These are phyloP conservation scores for Brenthis daphne DNA, from an alignment of 2,888 invertebrate genomes.

Conservation along the genomic window DNA sequence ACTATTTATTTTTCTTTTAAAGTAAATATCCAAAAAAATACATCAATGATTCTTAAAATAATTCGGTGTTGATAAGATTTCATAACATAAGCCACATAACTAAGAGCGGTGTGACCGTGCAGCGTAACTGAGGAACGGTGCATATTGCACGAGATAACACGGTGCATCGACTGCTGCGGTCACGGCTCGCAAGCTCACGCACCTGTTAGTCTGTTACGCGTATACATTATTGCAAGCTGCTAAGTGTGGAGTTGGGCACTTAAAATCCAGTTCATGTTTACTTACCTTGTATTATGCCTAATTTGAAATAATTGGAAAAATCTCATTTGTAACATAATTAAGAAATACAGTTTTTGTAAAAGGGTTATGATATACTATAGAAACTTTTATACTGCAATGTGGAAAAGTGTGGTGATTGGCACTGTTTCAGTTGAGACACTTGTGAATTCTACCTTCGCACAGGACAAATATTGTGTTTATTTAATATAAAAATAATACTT, in stretches of 20 bases:
- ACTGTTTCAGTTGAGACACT: too few species aligned
- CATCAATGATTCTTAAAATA: neutral
- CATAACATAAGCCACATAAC: slow-evolving; percentile 9
- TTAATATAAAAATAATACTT: too few species aligned
- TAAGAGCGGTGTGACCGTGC: slow-evolving; percentile 11
- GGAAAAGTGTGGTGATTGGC: too few species aligned
- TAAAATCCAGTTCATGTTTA: slow-evolving; percentile 4
- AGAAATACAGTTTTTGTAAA: too few species aligned
- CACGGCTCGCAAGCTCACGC: slow-evolving; percentile 35
- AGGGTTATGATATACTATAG: too few species aligned
- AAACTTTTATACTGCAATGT: too few species aligned
- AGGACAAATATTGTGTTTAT: too few species aligned
- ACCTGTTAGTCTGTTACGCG: slow-evolving; percentile 19
- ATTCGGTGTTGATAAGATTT: neutral
- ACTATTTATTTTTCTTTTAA: neutral
- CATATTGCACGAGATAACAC: slow-evolving; percentile 32
- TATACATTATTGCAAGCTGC: neutral
- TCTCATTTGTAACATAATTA: too few species aligned
- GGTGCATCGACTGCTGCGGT: slow-evolving; percentile 30
- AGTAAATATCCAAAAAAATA: neutral
- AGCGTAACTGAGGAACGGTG: slow-evolving; percentile 21
- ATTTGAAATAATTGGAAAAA: too few species aligned
- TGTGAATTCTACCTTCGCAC: too few species aligned
- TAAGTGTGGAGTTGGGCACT: slow-evolving; percentile 2
- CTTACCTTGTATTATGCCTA: too few species aligned